Evolutionary conservation across 2,888 invertebrate species (phyloP).

Genomic region (Pyrrhosoma nymphula): DNA sequence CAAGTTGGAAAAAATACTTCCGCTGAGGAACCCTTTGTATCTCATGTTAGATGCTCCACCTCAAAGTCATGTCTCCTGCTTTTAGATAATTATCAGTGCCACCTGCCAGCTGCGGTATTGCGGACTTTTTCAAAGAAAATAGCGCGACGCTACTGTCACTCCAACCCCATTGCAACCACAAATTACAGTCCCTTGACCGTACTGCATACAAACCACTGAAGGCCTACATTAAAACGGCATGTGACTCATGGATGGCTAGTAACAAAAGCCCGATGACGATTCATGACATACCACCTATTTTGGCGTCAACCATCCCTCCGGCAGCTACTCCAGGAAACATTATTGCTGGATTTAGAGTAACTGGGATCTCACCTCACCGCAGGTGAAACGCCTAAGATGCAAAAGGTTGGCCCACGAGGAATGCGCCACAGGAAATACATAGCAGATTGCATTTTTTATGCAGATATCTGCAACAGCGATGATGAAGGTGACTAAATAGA

Average conservation of each 20-base stretch:
- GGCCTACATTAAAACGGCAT: background rate
- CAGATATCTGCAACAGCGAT: no score
- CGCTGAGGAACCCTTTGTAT: constrained; percentile 74
- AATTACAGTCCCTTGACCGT: background rate
- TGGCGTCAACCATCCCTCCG: background rate
- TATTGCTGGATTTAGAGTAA: background rate
- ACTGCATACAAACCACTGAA: background rate
- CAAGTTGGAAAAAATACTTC: constrained; percentile 76
- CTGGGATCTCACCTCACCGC: background rate
- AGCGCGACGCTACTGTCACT: background rate
- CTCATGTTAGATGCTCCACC: background rate
- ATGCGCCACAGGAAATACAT: no score
- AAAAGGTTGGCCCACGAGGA: no score
- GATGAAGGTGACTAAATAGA: no score
- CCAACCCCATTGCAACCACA: background rate
- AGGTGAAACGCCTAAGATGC: no score
- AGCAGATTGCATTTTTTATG: no score
- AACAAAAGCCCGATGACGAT: background rate
- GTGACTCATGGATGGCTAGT: background rate
- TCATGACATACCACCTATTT: background rate
- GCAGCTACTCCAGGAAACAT: background rate
- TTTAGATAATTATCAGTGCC: background rate
- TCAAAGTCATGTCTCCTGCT: background rate
- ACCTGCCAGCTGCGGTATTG: background rate
- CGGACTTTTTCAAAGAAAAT: background rate